phyloP scores from a whole-genome alignment of 2,113 vertebrate genomes.

The Probosciger aterrimus region DNA sequence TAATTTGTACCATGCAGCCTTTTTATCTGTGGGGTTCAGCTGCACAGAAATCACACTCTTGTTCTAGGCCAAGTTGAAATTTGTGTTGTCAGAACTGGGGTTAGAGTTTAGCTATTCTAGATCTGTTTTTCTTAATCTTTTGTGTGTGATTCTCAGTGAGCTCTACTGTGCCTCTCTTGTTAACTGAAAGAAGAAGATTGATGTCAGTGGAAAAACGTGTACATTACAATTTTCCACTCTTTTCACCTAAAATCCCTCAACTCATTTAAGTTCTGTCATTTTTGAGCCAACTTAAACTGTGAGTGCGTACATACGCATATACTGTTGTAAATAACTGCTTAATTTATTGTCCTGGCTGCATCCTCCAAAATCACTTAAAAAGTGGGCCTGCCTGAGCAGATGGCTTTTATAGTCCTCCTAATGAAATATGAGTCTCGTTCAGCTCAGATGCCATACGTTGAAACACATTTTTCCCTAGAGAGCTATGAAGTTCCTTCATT shows the following conservation, averaged over 20 bases:
- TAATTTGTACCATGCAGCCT: not conserved
- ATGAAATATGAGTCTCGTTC: not conserved
- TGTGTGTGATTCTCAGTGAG: not conserved
- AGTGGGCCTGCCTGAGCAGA: not conserved
- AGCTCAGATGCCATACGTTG: not conserved
- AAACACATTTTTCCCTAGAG: not conserved
- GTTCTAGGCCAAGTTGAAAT: not conserved
- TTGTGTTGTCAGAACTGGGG: not conserved
- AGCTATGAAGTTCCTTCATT: not conserved
- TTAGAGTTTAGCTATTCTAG: not conserved
- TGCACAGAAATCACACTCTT: not conserved
- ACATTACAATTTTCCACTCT: not conserved
- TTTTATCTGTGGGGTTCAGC: not conserved
- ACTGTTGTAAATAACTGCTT: not conserved
- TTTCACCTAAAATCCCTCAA: not conserved
- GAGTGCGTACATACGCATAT: not conserved
- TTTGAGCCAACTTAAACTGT: not conserved
- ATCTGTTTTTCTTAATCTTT: not conserved
- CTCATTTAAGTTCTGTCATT: not conserved
- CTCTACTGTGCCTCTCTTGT: not conserved
- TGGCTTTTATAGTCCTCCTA: not conserved
- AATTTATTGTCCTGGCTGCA: not conserved
- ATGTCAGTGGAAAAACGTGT: not conserved
- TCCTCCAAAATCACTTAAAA: not conserved
- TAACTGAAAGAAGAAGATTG: not conserved